Evolutionary conservation across 1,140 invertebrate species (phyloP), one percentile per base, ranked within the genome.

Genomic region (Amyelois transitella): DNA sequence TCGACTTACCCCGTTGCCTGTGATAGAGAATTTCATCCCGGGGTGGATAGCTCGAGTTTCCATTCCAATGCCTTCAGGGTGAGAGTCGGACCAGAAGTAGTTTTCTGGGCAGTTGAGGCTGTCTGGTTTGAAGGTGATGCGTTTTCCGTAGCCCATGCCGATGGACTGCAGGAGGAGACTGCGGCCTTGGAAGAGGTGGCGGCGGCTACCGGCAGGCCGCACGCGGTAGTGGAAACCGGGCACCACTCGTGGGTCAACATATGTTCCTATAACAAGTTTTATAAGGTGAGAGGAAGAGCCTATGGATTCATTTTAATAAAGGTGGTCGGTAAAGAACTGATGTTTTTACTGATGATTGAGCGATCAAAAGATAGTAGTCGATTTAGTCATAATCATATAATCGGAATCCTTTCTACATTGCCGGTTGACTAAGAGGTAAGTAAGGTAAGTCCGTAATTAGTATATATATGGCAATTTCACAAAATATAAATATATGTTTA

Each of bases 61-160:
- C 72, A 95, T 91, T 18, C 92, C 94, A 55, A 92, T 88, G 19
- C 94, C 94, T 62, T 93, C 92, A 1, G 92, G 90, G 70, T 93
- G 91, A 43, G 92, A 94, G 80, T 95, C 94, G n/a, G 93, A 94
- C 93, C 94, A 95, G 72, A 95, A 93, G 70, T 90, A 93, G 76
- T 93, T 93, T 62, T 91, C 90, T 52, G 92, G 91, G 18, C 89
- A 81, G 60, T 94, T 92, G 17, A 92, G 77, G 24, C 89, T 91
- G 45, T 93, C 91, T 0, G 93, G 91, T 63, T 91, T 89, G 79
- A 95, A 95, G 6, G 93, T 94, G 18, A 95, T 85, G 20, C 94
- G 88, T 71, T 95, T 94, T 6, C 93, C 94, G 70, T 95, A 95
- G 17, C 94, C 94, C 81, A 92, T 90, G 1, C 94, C 94, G 55